Base-by-base conservation (phyloP, 1,140 invertebrate species). In the Brachionus plicatilis region DNA sequence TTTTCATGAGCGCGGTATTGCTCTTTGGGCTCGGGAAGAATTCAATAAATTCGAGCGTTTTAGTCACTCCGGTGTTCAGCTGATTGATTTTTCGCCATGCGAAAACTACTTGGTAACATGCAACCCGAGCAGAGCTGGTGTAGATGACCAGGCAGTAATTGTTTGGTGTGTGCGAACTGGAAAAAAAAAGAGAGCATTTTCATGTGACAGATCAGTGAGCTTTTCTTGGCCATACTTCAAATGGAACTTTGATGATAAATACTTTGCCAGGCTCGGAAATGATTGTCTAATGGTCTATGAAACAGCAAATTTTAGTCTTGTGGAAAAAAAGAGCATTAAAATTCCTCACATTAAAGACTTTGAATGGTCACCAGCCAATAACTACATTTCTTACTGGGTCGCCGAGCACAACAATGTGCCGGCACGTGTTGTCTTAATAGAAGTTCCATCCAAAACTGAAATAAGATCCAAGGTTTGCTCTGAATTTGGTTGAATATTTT, bases 331-430 rank as follows among this genome's bases (percentile, higher is more conserved):
- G 88, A 96, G 95, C 86, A 93, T 98, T 76, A 97, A 96, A 88
- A 94, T 97, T 83, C 87, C 87, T 20, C 86, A 86, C 80, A 86
- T 86, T 85, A 90, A 94, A 86, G 96, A 98, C 88, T 99, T 99
- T 89, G 94, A 94, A 86, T 99, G 97, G 97, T 98, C 96, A 14
- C 97, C 98, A 0, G 95, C 95, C 11, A 95, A 98, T 87, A 98
- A 98, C 88, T 92, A 96, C 37, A 92, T 99, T 41, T 96, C 96
- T 5, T 99, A 98, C 88, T 99, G 97, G 96, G 95, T 98, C n/a
- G 95, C 95, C 17, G 97, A 99, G 91, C 86, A 88, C 72, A 85
- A 88, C 11, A 94, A 98, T 87, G 95, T 90, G 2, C 91, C 91
- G 50, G 91, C 91, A 17, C 88, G 91, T 85, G 91, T 92, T 5